Evolutionary conservation across 2,113 vertebrate genomes (phyloP), one percentile per base, ranked within the genome.

Genomic region (Abramis brama): DNA sequence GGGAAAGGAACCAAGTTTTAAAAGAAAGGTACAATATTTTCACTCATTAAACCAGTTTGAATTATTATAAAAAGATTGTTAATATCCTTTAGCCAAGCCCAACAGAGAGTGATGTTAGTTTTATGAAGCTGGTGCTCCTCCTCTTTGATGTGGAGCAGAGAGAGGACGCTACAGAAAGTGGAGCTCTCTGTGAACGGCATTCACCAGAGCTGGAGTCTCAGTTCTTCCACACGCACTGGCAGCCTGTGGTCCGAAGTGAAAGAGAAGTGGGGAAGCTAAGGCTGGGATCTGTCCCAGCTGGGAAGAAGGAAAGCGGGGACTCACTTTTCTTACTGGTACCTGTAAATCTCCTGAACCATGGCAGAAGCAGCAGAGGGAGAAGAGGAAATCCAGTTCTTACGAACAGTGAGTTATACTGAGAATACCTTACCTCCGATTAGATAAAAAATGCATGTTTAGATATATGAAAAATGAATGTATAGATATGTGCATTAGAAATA

Each of bases 301-400:
- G 76, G 27, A 68, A 78, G 60, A 75, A 11, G 23, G 60, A 55
- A 25, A 36, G 30, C 60, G 50, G 30, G 79, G 81, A 71, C 33
- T 3, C 52, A 78, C 9, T 6, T 78, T 5, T 57, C 4, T 12
- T 19, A 23, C 79, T 2, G 19, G 82, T 80, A 71, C 5, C 59
- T 39, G 7, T 90, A 89, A 85, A 79, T 85, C 50, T 86, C 52
- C 52, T 82, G 88, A 87, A 94, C 83, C 91, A 98, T 98, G 97
- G 96, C 96, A 33, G 97, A 98, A 90, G 96, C 93, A 74, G 96
- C 95, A 78, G 97, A 97, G 87, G 96, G 96, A 70, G 97, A 98
- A 82, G 97, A 97, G 85, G 97, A 98, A 86, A 97, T 98, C 84
- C 97, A 97, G 89, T 98, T 98, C 89, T 94, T 98, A 79, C 95